Conservation (phyloP, 2,113 vertebrate genomes). For the Garra rufa region DNA sequence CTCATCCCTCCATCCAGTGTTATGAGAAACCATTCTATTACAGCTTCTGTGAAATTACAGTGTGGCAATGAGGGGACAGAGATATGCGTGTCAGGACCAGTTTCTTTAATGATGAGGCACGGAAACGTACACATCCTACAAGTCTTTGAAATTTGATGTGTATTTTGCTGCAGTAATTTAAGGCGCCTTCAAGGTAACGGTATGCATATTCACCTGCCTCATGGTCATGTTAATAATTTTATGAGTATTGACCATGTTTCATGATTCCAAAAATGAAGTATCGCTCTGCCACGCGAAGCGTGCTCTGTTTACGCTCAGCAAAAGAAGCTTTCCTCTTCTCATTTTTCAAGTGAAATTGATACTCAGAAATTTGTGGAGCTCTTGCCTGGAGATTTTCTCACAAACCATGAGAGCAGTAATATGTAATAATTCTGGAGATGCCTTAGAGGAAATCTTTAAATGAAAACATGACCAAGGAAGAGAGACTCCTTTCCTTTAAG, state of each 20-base stretch:
- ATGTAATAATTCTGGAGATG: constrained; percentile 35
- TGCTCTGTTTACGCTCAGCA: constrained; percentile 30
- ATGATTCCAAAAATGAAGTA: constrained; percentile 48
- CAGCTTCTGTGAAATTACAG: constrained; percentile 2
- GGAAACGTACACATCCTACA: background rate
- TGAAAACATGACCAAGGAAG: constrained; percentile 1
- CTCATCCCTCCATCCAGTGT: background rate
- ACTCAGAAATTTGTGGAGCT: constrained; percentile 31
- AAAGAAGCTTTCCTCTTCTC: constrained; percentile 32
- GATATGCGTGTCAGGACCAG: background rate
- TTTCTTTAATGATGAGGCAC: background rate
- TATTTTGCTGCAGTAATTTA: constrained; percentile 16
- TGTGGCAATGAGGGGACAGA: background rate
- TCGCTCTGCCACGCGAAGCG: constrained; percentile 16
- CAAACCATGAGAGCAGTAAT: background rate
- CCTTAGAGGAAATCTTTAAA: constrained; percentile 22
- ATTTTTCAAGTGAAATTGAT: constrained; percentile 45
- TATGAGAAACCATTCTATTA: background rate
- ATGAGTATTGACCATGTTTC: constrained; percentile 59
- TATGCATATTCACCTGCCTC: constrained; percentile 45
- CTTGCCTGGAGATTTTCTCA: constrained; percentile 30
- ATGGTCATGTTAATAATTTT: constrained; percentile 52
- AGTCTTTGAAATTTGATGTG: background rate
- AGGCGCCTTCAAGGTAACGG: constrained; percentile 9
- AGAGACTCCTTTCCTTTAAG: constrained; percentile 9